These are phyloP conservation scores for Neotoxoptera formosana DNA, from an alignment of 1,140 invertebrate genomes.

Conservation along the genomic window DNA sequence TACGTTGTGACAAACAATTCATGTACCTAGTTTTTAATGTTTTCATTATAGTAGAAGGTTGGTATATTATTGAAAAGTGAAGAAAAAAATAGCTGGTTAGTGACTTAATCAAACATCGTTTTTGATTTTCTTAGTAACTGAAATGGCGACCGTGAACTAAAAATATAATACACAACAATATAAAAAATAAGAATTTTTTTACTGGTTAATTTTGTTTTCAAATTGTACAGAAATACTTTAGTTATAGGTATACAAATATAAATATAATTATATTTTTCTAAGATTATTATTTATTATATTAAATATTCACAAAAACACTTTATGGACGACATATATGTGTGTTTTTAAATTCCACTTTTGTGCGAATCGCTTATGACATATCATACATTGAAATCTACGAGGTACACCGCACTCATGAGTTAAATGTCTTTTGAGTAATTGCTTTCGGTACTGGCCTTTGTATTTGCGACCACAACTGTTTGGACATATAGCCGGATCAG, in stretches of 20 bases:
- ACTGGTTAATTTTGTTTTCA: background rate
- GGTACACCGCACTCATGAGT: conserved; percentile 70
- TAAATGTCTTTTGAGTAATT: conserved; percentile 67
- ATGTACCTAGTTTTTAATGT: too few relatives aligned
- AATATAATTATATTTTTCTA: background rate
- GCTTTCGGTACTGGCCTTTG: conserved; percentile 61
- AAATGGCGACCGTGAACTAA: background rate
- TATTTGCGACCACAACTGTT: conserved; percentile 59
- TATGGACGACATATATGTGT: conserved; percentile 42
- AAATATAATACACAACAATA: background rate
- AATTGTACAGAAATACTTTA: background rate
- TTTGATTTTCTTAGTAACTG: background rate
- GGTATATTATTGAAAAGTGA: background rate
- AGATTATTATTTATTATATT: background rate
- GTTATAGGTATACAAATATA: background rate
- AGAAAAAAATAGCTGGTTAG: background rate
- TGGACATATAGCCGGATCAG: conserved; percentile 61
- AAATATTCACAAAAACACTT: background rate
- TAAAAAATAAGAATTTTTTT: background rate
- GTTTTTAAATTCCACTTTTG: conserved; percentile 59
- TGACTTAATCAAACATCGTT: background rate
- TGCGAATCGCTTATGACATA: conserved; percentile 59
- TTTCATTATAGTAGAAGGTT: too few relatives aligned
- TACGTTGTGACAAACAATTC: too few relatives aligned
- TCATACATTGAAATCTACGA: conserved; percentile 59